Evolutionary conservation across 1,140 invertebrate species (phyloP).

Genomic region (Apis dorsata): DNA sequence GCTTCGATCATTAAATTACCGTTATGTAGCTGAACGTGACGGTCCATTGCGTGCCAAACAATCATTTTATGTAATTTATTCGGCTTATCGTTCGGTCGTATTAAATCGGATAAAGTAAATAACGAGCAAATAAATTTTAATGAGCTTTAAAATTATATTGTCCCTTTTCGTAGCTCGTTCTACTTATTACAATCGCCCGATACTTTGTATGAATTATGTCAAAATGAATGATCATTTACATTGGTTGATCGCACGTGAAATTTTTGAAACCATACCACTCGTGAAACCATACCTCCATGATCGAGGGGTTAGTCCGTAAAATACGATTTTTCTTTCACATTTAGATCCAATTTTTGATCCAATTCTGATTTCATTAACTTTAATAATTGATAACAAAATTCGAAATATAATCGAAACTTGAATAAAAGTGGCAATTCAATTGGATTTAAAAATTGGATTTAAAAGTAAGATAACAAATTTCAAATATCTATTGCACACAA

Average conservation of each 20-base stretch:
- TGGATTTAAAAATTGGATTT: too few relatives aligned
- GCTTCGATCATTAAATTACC: conserved; percentile 34
- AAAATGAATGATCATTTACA: neutral
- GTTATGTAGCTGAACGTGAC: conserved; percentile 36
- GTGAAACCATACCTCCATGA: too few relatives aligned
- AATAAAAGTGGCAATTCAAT: too few relatives aligned
- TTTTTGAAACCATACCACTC: neutral
- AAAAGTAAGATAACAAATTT: too few relatives aligned
- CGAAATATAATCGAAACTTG: too few relatives aligned
- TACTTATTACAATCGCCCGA: neutral
- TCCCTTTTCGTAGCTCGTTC: conserved; percentile 2
- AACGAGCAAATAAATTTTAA: conserved; percentile 46
- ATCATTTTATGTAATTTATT: conserved; percentile 46
- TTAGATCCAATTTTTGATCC: neutral
- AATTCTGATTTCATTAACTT: too few relatives aligned
- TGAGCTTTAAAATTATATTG: conserved; percentile 27
- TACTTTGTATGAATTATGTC: conserved; percentile 8
- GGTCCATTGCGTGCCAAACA: conserved; percentile 42
- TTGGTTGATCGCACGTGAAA: neutral
- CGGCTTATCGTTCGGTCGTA: conserved; percentile 34
- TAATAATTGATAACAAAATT: too few relatives aligned
- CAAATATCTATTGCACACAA: too few relatives aligned
- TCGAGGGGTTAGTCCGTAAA: neutral
- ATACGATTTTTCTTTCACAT: neutral
- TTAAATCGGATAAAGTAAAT: conserved; percentile 45